Conservation (phyloP, 1,140 invertebrate species). For the Aphelinus certus region DNA sequence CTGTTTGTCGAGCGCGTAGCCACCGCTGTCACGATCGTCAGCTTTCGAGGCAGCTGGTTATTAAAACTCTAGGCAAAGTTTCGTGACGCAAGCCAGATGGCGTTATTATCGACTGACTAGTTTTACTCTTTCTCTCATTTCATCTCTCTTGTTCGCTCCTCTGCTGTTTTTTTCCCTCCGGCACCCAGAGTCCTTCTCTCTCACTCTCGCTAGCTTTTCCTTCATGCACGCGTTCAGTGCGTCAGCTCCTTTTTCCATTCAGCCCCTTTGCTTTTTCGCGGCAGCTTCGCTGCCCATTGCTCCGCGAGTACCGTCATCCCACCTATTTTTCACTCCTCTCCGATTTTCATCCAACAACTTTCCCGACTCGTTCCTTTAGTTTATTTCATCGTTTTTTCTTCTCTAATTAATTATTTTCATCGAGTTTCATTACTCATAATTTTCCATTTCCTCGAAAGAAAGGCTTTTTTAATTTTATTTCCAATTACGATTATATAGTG, state of each 20-base stretch:
- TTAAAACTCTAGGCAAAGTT: constrained; percentile 41
- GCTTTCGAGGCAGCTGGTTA: constrained; percentile 37
- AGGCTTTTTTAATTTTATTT: no score
- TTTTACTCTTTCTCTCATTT: constrained; percentile 31
- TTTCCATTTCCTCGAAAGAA: no score
- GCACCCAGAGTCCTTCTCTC: constrained; percentile 9
- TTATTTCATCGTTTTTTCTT: background rate
- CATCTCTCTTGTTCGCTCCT: constrained; percentile 7
- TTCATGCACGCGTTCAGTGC: background rate
- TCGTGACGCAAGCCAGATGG: constrained; percentile 36
- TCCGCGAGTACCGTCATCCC: background rate
- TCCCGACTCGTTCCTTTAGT: constrained; percentile 1
- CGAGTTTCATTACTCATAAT: no score
- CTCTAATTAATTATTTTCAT: constrained; percentile 1
- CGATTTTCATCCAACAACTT: background rate
- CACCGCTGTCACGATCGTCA: constrained; percentile 32
- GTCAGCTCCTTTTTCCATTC: background rate
- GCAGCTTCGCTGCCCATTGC: background rate
- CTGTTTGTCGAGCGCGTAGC: constrained; percentile 29
- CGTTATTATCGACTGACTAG: constrained; percentile 41
- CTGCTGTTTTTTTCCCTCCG: constrained; percentile 2
- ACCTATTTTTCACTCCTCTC: background rate
- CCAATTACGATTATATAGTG: no score
- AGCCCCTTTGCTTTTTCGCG: background rate
- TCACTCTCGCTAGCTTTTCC: constrained; percentile 25